Percentiles rank a stretch among this genome's conserved stretches.
phyloP scores from a whole-genome alignment of 2,888 invertebrate genomes.

The Desoria tigrina region DNA sequence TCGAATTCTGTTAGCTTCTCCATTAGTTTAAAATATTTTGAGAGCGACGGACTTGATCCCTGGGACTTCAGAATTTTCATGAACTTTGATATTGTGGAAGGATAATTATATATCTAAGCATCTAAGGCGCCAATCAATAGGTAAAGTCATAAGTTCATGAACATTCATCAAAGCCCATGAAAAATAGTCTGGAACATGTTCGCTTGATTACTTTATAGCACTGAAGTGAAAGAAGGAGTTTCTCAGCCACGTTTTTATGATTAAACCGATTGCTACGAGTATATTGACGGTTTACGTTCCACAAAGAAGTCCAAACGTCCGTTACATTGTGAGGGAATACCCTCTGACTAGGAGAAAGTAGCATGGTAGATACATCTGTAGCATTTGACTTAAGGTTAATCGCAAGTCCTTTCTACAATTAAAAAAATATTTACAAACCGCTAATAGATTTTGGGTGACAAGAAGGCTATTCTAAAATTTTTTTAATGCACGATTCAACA shows the following conservation, averaged over 20 bases:
- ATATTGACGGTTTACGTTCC: slow-evolving; percentile 42
- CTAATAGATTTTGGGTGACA: too few relatives aligned
- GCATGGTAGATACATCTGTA: slow-evolving; percentile 65
- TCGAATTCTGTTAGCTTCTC: not conserved
- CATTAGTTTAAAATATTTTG: too few relatives aligned
- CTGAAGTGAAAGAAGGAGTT: slow-evolving; percentile 74
- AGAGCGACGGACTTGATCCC: too few relatives aligned
- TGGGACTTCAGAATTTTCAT: too few relatives aligned
- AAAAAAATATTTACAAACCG: not conserved
- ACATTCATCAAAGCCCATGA: not conserved
- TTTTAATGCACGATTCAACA: not conserved
- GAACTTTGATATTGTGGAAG: too few relatives aligned
- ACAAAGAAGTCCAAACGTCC: slow-evolving; percentile 49
- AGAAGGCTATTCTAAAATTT: too few relatives aligned
- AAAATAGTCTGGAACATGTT: slow-evolving; percentile 1
- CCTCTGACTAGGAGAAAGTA: slow-evolving; percentile 79
- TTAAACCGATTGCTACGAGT: slow-evolving; percentile 40
- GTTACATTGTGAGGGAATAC: slow-evolving; percentile 62
- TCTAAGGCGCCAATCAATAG: too few relatives aligned
- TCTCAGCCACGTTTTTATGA: slow-evolving; percentile 72
- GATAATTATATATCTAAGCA: too few relatives aligned
- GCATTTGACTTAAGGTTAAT: slow-evolving; percentile 36
- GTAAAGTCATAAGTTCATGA: not conserved
- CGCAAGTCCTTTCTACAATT: slow-evolving; percentile 25
- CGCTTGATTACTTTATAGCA: slow-evolving; percentile 69